Conservation (phyloP, 2,888 invertebrate genomes). For the Rhagonycha fulva region DNA sequence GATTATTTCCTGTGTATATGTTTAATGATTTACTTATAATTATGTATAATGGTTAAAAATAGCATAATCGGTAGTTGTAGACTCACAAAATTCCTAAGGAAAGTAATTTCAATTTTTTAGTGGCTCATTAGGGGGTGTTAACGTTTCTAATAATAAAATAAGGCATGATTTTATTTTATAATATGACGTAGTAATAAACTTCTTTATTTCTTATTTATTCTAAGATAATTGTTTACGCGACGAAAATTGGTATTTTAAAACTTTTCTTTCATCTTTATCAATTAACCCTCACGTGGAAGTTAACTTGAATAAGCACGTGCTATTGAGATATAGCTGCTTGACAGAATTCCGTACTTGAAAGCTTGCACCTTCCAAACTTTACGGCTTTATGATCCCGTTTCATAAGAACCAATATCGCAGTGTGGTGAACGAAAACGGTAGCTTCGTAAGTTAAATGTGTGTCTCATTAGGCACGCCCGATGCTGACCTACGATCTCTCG, state of each 20-base stretch:
- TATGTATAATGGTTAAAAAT: background rate
- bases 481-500: slow-evolving; percentile 30
- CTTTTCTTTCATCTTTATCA: slow-evolving; percentile 8
- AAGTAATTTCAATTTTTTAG: too few species aligned
- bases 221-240: background rate
- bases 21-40: background rate
- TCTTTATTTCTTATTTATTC: background rate
- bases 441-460: slow-evolving; percentile 30
- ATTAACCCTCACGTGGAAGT: slow-evolving; percentile 28
- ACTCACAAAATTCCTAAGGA: too few species aligned
- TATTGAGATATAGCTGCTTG: slow-evolving; percentile 33
- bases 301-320: slow-evolving; percentile 34
- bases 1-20: background rate
- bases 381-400: background rate
- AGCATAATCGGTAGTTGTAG: background rate
- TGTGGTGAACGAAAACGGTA: slow-evolving; percentile 14
- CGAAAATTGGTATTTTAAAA: background rate
- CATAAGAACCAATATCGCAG: slow-evolving; percentile 11
- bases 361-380: slow-evolving; percentile 2
- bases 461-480: slow-evolving; percentile 34
- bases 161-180: too few species aligned
- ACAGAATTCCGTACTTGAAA: slow-evolving; percentile 18
- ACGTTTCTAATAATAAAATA: too few species aligned
- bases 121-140: too few species aligned
- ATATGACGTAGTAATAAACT: background rate